These are phyloP conservation scores for Artemia sp. DNA, from an alignment of 2,888 invertebrate species.

Conservation along the genomic window DNA sequence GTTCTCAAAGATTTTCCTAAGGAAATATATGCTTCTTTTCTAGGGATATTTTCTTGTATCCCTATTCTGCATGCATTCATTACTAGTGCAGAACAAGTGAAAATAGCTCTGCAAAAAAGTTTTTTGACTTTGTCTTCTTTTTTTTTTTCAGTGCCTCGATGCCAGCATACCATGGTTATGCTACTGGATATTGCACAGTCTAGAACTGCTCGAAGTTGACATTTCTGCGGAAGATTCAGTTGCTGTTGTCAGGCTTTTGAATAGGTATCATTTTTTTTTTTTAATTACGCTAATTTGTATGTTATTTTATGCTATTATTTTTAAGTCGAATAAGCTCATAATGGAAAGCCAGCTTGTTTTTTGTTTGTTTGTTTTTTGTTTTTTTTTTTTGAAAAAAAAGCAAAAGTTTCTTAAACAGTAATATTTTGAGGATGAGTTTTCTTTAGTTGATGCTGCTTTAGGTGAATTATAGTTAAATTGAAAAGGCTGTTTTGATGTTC, in stretches of 20 bases:
- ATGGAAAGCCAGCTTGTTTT: slow-evolving; percentile 24
- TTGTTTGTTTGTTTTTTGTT: no score
- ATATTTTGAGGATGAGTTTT: no score
- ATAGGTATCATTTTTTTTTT: slow-evolving; percentile 33
- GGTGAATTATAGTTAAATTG: no score
- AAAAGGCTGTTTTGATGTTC: no score
- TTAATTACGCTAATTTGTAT: slow-evolving; percentile 20
- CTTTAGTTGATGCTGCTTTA: not conserved
- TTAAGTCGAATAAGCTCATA: slow-evolving; percentile 28
- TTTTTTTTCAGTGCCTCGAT: slow-evolving; percentile 50
- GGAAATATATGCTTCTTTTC: no score
- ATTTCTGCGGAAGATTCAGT: slow-evolving; percentile 41
- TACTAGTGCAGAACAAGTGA: no score
- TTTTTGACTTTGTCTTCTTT: not conserved
- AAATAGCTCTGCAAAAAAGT: no score
- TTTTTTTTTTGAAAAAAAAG: no score
- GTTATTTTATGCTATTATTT: slow-evolving; percentile 13
- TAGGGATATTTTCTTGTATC: no score
- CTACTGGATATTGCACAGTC: slow-evolving; percentile 87
- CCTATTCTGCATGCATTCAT: no score
- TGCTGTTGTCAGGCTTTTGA: slow-evolving; percentile 42
- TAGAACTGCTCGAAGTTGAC: slow-evolving; percentile 53
- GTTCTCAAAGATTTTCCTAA: no score
- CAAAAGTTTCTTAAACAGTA: no score
- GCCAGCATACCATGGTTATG: slow-evolving; percentile 90